Evolutionary conservation across 2,113 vertebrate genomes (phyloP), one percentile per base, ranked within the genome.

Genomic region (Malurus alboscapulatus): DNA sequence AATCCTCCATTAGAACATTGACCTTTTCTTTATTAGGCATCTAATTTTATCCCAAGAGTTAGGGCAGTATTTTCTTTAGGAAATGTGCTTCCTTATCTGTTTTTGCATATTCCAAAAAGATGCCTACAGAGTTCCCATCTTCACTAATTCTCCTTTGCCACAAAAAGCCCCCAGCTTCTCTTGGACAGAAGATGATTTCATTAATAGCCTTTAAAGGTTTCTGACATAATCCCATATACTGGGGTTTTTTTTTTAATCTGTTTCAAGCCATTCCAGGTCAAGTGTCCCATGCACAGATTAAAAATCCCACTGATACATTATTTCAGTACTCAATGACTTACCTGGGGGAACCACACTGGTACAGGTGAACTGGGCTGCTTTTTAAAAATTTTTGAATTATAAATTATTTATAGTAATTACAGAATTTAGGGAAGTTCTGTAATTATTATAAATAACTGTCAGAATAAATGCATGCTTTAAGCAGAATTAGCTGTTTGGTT

Each of bases 11-110:
- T 63, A 84, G 72, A 91, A 83, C 62, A 32, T 11, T 80, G 92
- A 90, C 96, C 85, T 95, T 92, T 94, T 75, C 87, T 85, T 95
- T 92, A 88, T 88, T 87, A 83, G 74, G 62, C 36, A 63, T 79
- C 79, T 74, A 44, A 74, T 88, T 91, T 94, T 53, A 74, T 84
- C 82, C 55, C n/a, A 26, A 15, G 78, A 57, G 40, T 74, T 80
- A 24, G 84, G 57, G 67, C 34, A 76, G 21, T 40, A 26, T 77
- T 74, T 76, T 19, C 55, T 40, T 66, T 32, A 34, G 40, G 67
- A 83, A 77, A 67, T 38, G 24, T 26, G 44, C 61, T 74, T 42
- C 61, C 75, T 91, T 75, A 26, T 66, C 87, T 73, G 44, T 8
- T 85, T 89, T 42, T 85, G 38, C 12, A 0, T 86, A 30, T 53